Evolutionary conservation across 2,113 vertebrate species (phyloP), one percentile per base, ranked within the genome.

Genomic region (Electrona antarctica): DNA sequence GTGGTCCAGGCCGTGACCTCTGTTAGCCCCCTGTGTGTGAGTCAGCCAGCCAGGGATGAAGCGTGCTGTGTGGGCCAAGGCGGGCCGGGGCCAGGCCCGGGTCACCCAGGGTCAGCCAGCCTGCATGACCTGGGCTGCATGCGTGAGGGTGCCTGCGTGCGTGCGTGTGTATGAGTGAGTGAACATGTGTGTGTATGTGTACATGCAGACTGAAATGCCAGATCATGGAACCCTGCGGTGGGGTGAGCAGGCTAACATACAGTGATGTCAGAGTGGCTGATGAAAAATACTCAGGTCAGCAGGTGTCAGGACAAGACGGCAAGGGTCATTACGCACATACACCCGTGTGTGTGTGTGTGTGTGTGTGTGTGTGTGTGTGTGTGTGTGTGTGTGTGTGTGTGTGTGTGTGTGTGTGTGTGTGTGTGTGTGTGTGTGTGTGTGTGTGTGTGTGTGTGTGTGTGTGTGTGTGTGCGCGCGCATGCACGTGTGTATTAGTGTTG

Each of bases 161-260:
- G 29, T 33, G 29, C 4, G 29, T 33, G 29, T 33, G 29, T 33
- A 4, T n/a, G n/a, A n/a, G n/a, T n/a, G n/a, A n/a, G n/a, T n/a
- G n/a, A n/a, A n/a, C n/a, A n/a, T n/a, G n/a, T 82, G 67, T 59
- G 67, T 71, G 63, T 47, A 61, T 77, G 54, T 55, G 64, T 63
- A 76, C 69, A 59, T 52, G 64, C 8, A 58, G 15, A 75, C 51
- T 47, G 64, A 76, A 76, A 77, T 67, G 79, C 67, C 72, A 74
- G 67, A 70, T 58, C 52, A 46, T 14, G 49, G 66, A 58, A 55
- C 55, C 58, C 54, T 71, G 70, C 59, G 21, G 60, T 69, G 74
- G 78, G 62, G 6, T 51, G 48, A 51, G 48, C 2, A 8, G 28
- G 70, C 49, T 28, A 2, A 67, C 72, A 66, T 6, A 11, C 69